Percentiles rank a stretch among this genome's conserved stretches.
phyloP scores from a whole-genome alignment of 2,113 vertebrate species.

The Neolamprologus sp. region DNA sequence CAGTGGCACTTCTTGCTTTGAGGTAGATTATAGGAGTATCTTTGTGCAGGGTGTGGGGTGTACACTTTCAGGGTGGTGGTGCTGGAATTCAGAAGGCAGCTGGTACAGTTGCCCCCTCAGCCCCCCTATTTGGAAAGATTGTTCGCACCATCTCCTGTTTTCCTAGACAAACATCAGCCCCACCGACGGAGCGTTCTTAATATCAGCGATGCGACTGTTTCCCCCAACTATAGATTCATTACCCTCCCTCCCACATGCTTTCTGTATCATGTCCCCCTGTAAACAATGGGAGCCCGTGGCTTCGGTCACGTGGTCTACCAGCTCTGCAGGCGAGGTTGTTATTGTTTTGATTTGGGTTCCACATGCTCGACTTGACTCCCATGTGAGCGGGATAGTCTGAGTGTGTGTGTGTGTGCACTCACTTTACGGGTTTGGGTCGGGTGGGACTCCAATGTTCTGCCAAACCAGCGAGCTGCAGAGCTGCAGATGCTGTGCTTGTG shows the following conservation, averaged over 20 bases:
- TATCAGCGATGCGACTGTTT: conserved; percentile 36
- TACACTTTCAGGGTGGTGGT: not conserved
- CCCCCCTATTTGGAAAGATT: conserved; percentile 14
- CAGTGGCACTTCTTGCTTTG: not conserved
- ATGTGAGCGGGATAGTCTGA: not conserved
- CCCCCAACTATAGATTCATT: conserved; percentile 18
- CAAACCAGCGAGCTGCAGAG: conserved; percentile 27
- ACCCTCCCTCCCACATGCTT: not conserved
- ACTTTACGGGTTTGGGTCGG: conserved; percentile 9
- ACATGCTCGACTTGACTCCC: conserved; percentile 17
- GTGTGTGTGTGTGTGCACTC: not conserved
- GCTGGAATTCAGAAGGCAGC: conserved; percentile 37
- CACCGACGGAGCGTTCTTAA: not conserved
- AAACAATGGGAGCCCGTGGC: conserved; percentile 37
- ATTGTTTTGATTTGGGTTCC: conserved; percentile 55
- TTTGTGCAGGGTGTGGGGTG: not conserved
- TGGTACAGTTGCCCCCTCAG: conserved; percentile 27
- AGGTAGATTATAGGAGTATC: not conserved
- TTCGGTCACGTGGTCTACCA: conserved; percentile 26
- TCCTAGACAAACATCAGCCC: not conserved
- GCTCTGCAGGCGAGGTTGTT: conserved; percentile 46
- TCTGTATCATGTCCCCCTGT: not conserved
- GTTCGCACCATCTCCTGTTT: conserved; percentile 21
- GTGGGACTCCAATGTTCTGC: conserved; percentile 44
- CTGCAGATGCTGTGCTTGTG: conserved; percentile 41